Evolutionary conservation across 2,113 vertebrate genomes (phyloP).

Genomic region (Leucopsar rothschildi): DNA sequence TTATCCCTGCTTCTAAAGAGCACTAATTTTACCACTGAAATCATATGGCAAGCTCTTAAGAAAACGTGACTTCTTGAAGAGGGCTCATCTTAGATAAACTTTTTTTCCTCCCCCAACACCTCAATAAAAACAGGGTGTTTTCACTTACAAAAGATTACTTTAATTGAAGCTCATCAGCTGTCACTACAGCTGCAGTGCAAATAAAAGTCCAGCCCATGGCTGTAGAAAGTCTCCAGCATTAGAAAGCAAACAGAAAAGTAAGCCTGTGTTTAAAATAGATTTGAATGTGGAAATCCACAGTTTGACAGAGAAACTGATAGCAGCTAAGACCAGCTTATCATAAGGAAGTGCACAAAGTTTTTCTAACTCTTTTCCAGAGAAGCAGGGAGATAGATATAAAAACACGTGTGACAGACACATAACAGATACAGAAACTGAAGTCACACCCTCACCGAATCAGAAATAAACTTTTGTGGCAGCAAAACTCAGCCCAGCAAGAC

Average conservation of each 20-base stretch:
- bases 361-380: neutral
- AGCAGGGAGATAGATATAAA: neutral
- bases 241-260: slow-evolving; percentile 35
- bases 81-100: neutral
- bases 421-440: neutral
- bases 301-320: slow-evolving; percentile 9
- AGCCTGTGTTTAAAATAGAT: slow-evolving; percentile 20
- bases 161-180: neutral
- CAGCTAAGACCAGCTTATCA: neutral
- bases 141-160: neutral
- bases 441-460: neutral
- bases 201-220: neutral
- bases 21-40: neutral
- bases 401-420: neutral
- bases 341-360: neutral
- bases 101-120: neutral
- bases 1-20: neutral
- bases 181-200: neutral
- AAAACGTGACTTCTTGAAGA: neutral
- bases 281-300: neutral
- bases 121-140: neutral
- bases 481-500: neutral
- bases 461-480: neutral
- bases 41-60: neutral
- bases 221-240: neutral